phyloP scores from a whole-genome alignment of 2,113 vertebrate species.

The Acinonyx jubatus region DNA sequence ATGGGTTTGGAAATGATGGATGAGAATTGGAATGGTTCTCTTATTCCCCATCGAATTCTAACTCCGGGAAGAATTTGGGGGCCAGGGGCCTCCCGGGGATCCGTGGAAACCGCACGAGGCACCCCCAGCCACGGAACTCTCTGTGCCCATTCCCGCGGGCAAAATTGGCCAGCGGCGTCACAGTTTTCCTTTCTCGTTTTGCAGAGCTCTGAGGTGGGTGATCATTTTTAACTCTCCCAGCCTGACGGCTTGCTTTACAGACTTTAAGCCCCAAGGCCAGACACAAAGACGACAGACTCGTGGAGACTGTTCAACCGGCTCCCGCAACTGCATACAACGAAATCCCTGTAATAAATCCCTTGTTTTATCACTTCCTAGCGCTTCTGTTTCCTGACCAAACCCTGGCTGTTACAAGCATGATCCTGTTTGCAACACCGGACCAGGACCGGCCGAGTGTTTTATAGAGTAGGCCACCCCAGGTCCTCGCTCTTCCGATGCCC shows the following conservation, averaged over 20 bases:
- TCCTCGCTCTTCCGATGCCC: accelerated
- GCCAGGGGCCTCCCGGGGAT: no score
- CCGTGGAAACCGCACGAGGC: neutral
- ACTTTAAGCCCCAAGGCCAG: no score
- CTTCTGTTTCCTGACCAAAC: neutral
- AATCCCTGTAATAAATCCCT: neutral
- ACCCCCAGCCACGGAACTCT: accelerated
- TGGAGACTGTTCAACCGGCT: neutral
- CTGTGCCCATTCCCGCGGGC: neutral
- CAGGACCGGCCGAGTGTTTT: neutral
- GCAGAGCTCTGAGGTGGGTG: neutral
- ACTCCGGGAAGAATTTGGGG: neutral
- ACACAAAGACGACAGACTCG: neutral
- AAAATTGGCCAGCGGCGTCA: accelerated
- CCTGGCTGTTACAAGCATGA: neutral
- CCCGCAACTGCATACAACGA: accelerated
- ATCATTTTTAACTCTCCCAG: no score
- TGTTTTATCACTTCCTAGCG: neutral
- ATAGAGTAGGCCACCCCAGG: neutral
- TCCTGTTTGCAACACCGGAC: no score
- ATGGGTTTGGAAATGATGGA: neutral
- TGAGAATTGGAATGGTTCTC: neutral
- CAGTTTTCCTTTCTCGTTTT: neutral
- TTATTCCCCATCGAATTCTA: neutral
- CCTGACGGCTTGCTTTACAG: neutral